Evolutionary conservation across 2,113 vertebrate genomes (phyloP).

Genomic region (Sarotherodon lohbergeri): DNA sequence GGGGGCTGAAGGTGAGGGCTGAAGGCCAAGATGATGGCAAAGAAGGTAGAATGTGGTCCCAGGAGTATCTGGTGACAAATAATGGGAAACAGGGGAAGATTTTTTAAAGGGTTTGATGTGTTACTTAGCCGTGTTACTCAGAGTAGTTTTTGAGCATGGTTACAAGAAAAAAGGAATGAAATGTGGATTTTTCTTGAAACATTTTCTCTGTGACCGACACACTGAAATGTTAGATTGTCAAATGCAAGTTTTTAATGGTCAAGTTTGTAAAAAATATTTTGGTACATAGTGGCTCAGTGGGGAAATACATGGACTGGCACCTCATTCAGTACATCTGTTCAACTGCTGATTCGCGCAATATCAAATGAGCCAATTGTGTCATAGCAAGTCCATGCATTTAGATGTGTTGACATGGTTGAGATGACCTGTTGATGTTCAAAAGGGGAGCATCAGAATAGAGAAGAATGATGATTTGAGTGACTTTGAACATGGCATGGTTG

Average conservation of each 20-base stretch:
- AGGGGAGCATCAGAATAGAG: neutral
- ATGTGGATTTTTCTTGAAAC: neutral
- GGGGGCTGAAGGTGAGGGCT: conserved; percentile 24
- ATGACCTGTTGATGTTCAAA: neutral
- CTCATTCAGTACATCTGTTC: neutral
- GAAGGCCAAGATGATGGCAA: neutral
- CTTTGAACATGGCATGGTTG: neutral
- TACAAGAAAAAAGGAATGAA: neutral
- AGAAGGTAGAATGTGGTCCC: neutral
- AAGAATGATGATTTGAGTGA: neutral
- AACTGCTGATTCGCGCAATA: neutral
- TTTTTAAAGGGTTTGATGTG: neutral
- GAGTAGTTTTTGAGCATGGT: neutral
- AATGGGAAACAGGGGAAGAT: neutral
- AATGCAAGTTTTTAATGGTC: neutral
- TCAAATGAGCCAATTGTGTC: neutral
- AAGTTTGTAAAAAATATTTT: neutral
- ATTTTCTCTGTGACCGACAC: neutral
- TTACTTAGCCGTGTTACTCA: neutral
- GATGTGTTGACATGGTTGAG: neutral
- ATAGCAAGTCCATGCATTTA: neutral
- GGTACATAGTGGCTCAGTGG: neutral
- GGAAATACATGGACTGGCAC: neutral
- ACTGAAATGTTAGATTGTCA: neutral
- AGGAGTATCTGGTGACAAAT: neutral